These are phyloP conservation scores for Hypselothyrea guttata DNA, from an alignment of 2,888 invertebrate genomes.

Conservation along the genomic window DNA sequence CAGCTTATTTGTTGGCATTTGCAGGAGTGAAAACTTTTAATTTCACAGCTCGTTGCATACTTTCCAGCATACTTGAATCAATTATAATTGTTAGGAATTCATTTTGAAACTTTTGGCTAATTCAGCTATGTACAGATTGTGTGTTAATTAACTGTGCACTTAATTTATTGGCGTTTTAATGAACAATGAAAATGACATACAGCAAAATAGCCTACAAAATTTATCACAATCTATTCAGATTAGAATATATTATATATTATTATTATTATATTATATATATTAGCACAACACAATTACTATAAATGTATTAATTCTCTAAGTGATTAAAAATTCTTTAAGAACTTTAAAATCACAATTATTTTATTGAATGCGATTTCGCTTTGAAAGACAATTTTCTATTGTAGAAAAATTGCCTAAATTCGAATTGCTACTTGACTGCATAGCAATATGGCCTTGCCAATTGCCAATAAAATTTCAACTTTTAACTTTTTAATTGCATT, in stretches of 20 bases:
- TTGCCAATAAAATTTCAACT: conserved; percentile 26
- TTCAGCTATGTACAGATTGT: conserved; percentile 11
- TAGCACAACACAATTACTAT: no score
- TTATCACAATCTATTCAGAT: no score
- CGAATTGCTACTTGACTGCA: conserved; percentile 21
- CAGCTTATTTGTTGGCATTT: conserved; percentile 5
- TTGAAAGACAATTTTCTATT: neutral
- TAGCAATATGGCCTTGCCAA: conserved; percentile 25
- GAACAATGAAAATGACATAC: no score
- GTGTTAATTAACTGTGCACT: conserved; percentile 20
- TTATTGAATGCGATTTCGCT: no score
- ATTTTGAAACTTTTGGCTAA: conserved; percentile 5
- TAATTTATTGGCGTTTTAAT: no score
- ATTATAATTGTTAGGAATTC: conserved; percentile 17
- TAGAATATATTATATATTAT: no score
- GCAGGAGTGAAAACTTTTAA: neutral
- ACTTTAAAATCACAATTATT: neutral
- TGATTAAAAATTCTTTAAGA: no score
- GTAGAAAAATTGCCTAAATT: neutral
- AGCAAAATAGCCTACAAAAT: no score
- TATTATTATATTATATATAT: no score
- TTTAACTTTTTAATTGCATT: conserved; percentile 50
- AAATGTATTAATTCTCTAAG: no score
- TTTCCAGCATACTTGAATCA: conserved; percentile 12
- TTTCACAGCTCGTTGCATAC: conserved; percentile 13